Evolutionary conservation across 37 sponge, comb jelly and placozoan genomes (phyloP).

Genomic region (Beroe ovata): DNA sequence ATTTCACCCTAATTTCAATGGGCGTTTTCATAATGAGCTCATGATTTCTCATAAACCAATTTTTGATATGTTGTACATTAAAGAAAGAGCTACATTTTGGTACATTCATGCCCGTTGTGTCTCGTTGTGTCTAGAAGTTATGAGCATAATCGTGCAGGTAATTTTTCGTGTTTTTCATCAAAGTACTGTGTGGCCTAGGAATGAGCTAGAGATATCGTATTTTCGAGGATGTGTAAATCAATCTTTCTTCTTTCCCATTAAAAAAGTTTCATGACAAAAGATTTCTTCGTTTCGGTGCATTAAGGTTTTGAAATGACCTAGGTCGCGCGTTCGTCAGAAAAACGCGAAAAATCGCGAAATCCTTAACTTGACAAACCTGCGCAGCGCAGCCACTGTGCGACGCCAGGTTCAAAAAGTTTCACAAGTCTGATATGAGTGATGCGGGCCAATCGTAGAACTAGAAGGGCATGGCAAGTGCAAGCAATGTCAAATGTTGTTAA

Average conservation of each 20-base stretch:
- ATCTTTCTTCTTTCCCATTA: not conserved
- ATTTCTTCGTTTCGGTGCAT: not conserved
- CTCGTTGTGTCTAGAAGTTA: not conserved
- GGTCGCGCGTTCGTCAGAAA: not conserved
- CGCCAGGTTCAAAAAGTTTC: no score
- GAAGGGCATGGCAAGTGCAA: no score
- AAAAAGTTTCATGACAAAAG: no score
- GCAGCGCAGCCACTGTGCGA: not conserved
- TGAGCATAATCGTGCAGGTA: not conserved
- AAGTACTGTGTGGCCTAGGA: not conserved
- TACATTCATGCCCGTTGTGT: not conserved
- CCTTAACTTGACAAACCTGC: not conserved
- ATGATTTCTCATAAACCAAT: not conserved
- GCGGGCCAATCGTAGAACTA: no score
- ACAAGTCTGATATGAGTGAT: no score
- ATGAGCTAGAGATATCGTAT: not conserved
- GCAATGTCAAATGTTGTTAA: no score
- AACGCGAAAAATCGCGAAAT: not conserved
- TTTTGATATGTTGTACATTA: not conserved
- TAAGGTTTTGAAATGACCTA: not conserved
- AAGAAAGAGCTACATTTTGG: not conserved
- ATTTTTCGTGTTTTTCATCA: not conserved
- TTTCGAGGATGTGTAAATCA: not conserved
- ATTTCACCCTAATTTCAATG: not conserved
- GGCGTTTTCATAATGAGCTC: not conserved